Percentiles rank a stretch among this genome's conserved stretches.
These are phyloP conservation scores for Eulemur mongoz DNA, from an alignment of 2,797 vertebrate genomes.

Conservation along the genomic window DNA sequence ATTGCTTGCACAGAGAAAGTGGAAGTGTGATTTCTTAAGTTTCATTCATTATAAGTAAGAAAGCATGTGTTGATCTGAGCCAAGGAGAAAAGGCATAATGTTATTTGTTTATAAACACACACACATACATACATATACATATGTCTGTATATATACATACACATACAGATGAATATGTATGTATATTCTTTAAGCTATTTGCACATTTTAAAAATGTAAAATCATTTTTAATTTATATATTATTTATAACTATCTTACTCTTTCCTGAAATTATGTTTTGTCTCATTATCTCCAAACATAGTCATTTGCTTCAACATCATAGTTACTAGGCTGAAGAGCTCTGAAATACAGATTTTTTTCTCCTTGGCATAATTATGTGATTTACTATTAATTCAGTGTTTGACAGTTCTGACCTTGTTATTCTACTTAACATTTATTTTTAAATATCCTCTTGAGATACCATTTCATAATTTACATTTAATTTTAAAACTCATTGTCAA, in stretches of 20 bases:
- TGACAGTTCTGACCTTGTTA: slow-evolving; percentile 18
- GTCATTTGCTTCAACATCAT: not conserved
- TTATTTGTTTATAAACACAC: not conserved
- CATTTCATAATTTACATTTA: slow-evolving; percentile 33
- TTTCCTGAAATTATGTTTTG: slow-evolving; percentile 34
- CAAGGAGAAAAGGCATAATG: not conserved
- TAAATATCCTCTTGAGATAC: slow-evolving; percentile 29
- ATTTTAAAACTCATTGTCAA: slow-evolving; percentile 53
- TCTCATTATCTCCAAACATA: not conserved
- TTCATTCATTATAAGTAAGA: slow-evolving; percentile 46
- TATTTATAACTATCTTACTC: not conserved
- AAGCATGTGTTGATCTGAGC: not conserved
- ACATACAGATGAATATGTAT: not conserved
- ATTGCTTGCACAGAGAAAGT: slow-evolving; percentile 13
- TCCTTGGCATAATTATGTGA: not conserved
- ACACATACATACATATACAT: not conserved
- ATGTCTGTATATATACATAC: not conserved
- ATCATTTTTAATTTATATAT: not conserved
- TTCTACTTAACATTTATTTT: slow-evolving; percentile 39
- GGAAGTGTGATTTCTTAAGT: slow-evolving; percentile 34
- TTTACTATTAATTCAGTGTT: slow-evolving; percentile 31
- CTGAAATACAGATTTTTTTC: not conserved
- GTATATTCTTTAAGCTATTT: not conserved
- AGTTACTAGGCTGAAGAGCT: not conserved
- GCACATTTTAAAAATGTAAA: not conserved